phyloP scores from a whole-genome alignment of 1,140 invertebrate species.

The Trichonephila inaurata region DNA sequence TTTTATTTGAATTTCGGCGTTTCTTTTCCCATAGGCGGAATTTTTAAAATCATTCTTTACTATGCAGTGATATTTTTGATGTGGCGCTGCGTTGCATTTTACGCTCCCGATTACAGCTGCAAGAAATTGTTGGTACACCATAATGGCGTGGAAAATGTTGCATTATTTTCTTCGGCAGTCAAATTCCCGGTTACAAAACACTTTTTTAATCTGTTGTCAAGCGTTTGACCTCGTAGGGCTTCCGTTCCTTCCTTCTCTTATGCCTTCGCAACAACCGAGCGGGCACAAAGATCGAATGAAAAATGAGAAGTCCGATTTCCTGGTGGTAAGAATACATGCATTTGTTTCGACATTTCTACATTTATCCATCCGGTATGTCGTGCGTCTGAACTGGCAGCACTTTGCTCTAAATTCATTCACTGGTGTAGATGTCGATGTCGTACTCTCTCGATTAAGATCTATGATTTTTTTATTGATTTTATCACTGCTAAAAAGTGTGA shows the following conservation, averaged over 20 bases:
- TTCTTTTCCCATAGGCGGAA: too few species aligned
- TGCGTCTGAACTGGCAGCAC: neutral
- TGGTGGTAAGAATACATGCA: neutral
- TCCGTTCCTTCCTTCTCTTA: neutral
- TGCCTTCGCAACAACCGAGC: conserved; percentile 1
- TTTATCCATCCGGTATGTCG: neutral
- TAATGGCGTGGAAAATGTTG: conserved; percentile 2
- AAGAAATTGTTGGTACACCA: neutral
- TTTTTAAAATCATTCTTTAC: neutral
- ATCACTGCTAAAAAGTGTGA: neutral
- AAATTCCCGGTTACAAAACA: neutral
- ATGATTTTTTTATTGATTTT: conserved; percentile 1
- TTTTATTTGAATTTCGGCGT: too few species aligned
- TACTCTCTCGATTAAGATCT: neutral
- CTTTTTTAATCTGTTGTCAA: conserved; percentile 15
- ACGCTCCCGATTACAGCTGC: neutral
- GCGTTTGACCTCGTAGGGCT: conserved; percentile 34
- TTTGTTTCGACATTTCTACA: neutral
- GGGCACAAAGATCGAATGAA: neutral
- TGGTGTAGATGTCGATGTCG: neutral
- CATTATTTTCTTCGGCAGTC: conserved; percentile 1
- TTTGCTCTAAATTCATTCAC: conserved; percentile 5
- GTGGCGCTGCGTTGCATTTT: neutral
- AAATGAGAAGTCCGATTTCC: neutral
- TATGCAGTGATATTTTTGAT: neutral